Percentiles rank a stretch among this genome's conserved stretches.
Evolutionary conservation across 2,113 vertebrate genomes (phyloP).

Genomic region (Nycticebus coucang): DNA sequence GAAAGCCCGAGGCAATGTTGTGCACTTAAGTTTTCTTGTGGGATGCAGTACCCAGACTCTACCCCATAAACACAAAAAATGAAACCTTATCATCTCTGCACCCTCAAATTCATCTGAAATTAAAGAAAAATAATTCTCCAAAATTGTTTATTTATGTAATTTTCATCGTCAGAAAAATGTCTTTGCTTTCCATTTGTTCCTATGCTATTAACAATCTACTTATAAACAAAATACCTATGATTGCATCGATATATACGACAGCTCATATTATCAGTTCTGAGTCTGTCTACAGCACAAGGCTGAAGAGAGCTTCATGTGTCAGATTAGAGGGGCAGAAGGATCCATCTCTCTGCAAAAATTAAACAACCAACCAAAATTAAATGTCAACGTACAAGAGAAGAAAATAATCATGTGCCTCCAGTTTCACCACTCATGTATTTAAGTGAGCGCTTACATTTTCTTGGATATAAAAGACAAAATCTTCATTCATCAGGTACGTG

Average conservation of each 20-base stretch:
- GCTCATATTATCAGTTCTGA: neutral
- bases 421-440: neutral
- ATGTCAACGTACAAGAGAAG: neutral
- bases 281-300: neutral
- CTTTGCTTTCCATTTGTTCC: neutral
- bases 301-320: neutral
- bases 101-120: no score
- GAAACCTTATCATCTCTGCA: no score
- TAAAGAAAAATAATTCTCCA: neutral
- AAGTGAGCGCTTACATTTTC: neutral
- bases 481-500: neutral
- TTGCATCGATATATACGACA: neutral
- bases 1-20: neutral
- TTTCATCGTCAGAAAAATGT: neutral
- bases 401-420: neutral
- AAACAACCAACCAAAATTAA: neutral
- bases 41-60: neutral
- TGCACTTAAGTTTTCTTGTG: neutral
- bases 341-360: neutral
- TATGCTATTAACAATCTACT: neutral
- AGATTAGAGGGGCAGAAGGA: neutral
- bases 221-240: neutral
- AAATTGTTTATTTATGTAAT: neutral
- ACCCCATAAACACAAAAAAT: no score
- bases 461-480: neutral